Evolutionary conservation across 2,888 invertebrate genomes (phyloP).

Genomic region (Torymus texanus): DNA sequence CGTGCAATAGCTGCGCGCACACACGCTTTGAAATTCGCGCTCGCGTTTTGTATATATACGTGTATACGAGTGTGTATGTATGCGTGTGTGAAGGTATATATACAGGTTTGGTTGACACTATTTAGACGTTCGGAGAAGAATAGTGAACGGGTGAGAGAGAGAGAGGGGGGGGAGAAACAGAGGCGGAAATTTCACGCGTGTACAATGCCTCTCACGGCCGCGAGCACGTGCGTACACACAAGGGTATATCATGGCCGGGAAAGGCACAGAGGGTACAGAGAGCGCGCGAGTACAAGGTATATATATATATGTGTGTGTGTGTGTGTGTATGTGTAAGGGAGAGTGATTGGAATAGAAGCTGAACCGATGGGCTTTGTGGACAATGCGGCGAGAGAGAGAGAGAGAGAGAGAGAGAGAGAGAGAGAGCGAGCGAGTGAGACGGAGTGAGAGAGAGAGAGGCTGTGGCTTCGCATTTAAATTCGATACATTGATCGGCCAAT

Average conservation of each 20-base stretch:
- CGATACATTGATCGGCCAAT: slow-evolving; percentile 50
- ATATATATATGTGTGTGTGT: background rate
- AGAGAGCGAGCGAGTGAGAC: slow-evolving; percentile 27
- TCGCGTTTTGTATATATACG: background rate
- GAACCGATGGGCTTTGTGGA: background rate
- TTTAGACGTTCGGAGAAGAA: slow-evolving; percentile 8
- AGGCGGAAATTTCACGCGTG: slow-evolving; percentile 29
- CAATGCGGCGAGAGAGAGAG: slow-evolving; percentile 1
- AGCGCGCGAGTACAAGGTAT: background rate
- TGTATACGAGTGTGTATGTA: no score
- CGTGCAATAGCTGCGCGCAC: no score
- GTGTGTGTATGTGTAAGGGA: background rate
- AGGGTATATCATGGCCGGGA: slow-evolving; percentile 12
- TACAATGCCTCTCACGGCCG: background rate
- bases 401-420: slow-evolving; percentile 43
- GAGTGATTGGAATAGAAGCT: background rate
- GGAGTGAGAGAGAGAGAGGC: background rate
- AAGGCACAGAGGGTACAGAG: background rate
- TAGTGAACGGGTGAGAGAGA: background rate
- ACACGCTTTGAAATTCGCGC: slow-evolving; percentile 14
- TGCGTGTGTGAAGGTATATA: no score
- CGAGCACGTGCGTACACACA: background rate
- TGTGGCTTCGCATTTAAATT: slow-evolving; percentile 52
- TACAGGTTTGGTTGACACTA: slow-evolving; percentile 18
- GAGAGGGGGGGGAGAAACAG: background rate